Evolutionary conservation across 2,797 vertebrate genomes (phyloP), one percentile per base, ranked within the genome.

Genomic region (Gila robusta): DNA sequence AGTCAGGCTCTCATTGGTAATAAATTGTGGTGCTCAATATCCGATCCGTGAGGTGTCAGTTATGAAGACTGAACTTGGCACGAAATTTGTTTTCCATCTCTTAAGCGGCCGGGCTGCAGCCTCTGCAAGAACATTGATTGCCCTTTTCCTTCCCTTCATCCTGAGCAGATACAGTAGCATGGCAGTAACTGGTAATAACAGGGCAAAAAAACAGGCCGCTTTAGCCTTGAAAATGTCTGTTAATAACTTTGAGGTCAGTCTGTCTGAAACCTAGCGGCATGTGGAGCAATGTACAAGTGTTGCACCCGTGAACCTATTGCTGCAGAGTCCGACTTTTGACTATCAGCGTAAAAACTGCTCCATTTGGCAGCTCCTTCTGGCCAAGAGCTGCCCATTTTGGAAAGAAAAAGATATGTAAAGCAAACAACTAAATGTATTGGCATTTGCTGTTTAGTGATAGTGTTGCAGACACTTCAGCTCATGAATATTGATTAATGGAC

Each of bases 21-120:
- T 94, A 95, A 93, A 95, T 95, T 90, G 93, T 90, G 91, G 83
- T 85, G 87, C 85, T 95, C 92, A 89, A 91, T 94, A 94, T 64
- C 93, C 89, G 87, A 93, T 91, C 88, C 92, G 88, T 66, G 76
- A 81, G 87, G 89, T 95, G 92, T 93, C 93, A 94, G 85, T 93
- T 94, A 94, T 92, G 90, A 96, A 92, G 81, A 93, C 91, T 89
- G 89, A 95, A 94, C 85, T 92, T 88, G 85, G 88, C 93, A 95
- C 86, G 70, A 93, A 89, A 92, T 93, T 93, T 92, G 91, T 92
- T 95, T 95, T 93, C 93, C 85, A 92, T 94, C 93, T 93, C 91
- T 94, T 94, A 94, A 94, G 78, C 89, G 67, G 86, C 49, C 35
- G n/a, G 82, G 91, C 87, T 81, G 82, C 90, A 87, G 87, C 90